Evolutionary conservation across 2,797 vertebrate species (phyloP).

Genomic region (Enteromius anoplus): DNA sequence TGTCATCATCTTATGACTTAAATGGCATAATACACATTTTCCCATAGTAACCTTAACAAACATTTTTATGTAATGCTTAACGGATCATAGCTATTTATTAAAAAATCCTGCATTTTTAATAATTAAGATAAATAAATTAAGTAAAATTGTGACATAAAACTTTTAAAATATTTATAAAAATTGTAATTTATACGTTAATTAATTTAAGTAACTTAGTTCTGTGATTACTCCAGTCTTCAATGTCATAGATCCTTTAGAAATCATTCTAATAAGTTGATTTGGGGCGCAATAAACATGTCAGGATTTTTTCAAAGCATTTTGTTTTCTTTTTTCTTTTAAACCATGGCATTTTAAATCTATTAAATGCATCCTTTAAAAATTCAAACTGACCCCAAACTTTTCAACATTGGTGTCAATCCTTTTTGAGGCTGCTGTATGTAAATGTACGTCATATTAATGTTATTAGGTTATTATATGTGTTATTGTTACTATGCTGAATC

Average conservation of each 20-base stretch:
- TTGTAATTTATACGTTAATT: too few relatives aligned
- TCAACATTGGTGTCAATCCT: neutral
- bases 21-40: neutral
- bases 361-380: too few relatives aligned
- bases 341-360: neutral
- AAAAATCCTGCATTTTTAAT: neutral
- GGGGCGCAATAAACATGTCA: neutral
- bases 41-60: neutral
- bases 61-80: neutral
- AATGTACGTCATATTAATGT: neutral
- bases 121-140: neutral
- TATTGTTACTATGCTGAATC: neutral
- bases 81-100: neutral
- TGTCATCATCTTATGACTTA: neutral
- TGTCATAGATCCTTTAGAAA: neutral
- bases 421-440: neutral
- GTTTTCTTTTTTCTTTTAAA: neutral
- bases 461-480: too few relatives aligned
- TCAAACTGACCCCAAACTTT: neutral
- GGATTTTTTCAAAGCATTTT: neutral
- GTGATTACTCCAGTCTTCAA: neutral
- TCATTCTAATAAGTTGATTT: neutral
- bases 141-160: neutral
- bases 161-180: too few relatives aligned
- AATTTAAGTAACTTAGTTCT: too few relatives aligned